phyloP scores from a whole-genome alignment of 2,888 invertebrate genomes.

The Polymixis lichenea region DNA sequence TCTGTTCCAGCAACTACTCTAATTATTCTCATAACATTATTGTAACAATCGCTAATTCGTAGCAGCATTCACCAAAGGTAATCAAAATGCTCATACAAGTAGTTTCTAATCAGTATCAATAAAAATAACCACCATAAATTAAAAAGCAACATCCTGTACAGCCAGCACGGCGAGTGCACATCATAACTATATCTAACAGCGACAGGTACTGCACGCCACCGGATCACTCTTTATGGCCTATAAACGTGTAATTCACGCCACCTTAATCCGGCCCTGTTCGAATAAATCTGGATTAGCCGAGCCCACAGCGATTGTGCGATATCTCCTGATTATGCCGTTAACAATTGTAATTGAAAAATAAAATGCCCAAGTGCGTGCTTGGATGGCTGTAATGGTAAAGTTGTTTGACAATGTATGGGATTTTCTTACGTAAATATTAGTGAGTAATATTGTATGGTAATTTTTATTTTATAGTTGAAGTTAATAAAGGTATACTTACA shows the following conservation, averaged over 20 bases:
- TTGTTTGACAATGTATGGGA: constrained; percentile 55
- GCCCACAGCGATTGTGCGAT: constrained; percentile 86
- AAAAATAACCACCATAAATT: constrained; percentile 5
- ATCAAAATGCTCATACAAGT: background rate
- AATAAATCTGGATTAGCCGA: constrained; percentile 90
- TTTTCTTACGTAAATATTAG: constrained; percentile 44
- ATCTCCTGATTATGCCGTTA: constrained; percentile 89
- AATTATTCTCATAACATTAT: too few relatives aligned
- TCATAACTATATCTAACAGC: constrained; percentile 85
- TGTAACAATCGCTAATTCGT: too few relatives aligned
- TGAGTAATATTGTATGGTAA: constrained; percentile 22
- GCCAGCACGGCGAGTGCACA: constrained; percentile 75
- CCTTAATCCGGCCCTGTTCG: constrained; percentile 89
- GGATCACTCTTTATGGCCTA: constrained; percentile 91
- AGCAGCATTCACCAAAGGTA: background rate
- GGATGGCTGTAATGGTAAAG: constrained; percentile 62
- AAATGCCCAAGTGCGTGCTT: constrained; percentile 73
- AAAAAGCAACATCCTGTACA: constrained; percentile 70
- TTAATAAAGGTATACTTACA: constrained; percentile 2
- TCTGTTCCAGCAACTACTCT: too few relatives aligned
- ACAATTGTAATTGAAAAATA: constrained; percentile 90
- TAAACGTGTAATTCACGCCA: constrained; percentile 90
- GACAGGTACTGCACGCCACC: constrained; percentile 87
- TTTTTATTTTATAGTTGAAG: constrained; percentile 32
- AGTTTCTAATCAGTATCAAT: background rate